A percentile compares a stretch with the other conserved stretches of the same genome.
phyloP scores from a whole-genome alignment of 1,140 invertebrate species.

The Drosophila biarmipes region DNA sequence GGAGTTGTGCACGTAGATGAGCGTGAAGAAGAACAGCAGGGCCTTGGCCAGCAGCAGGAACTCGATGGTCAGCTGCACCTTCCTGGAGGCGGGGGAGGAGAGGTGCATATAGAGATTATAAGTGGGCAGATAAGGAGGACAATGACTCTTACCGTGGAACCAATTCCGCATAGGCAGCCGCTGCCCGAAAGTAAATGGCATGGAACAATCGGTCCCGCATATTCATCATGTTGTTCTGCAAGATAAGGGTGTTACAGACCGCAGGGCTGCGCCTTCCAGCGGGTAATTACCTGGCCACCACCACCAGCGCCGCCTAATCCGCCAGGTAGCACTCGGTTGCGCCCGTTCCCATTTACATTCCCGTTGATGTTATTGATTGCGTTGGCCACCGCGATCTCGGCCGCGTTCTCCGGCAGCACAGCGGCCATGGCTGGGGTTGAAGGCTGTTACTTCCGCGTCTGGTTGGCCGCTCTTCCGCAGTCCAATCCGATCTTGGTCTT shows the following conservation, averaged over 20 bases:
- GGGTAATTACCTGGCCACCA: conserved; percentile 55
- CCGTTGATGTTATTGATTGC: conserved; percentile 75
- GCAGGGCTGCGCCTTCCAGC: not conserved
- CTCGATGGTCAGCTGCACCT: conserved; percentile 94
- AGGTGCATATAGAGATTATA: not conserved
- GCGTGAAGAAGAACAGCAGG: conserved; percentile 93
- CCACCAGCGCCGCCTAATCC: conserved; percentile 33
- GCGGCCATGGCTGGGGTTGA: conserved; percentile 42
- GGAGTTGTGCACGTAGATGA: conserved; percentile 97
- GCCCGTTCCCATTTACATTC: conserved; percentile 46
- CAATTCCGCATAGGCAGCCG: conserved; percentile 94
- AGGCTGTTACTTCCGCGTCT: conserved; percentile 39
- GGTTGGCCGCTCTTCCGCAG: conserved; percentile 36
- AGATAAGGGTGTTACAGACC: conserved; percentile 22
- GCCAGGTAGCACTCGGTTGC: conserved; percentile 55
- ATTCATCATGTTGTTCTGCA: conserved; percentile 91
- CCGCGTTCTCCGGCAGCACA: conserved; percentile 45
- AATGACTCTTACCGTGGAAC: conserved; percentile 87
- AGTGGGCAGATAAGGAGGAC: conserved; percentile 3
- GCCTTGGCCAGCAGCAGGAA: conserved; percentile 96
- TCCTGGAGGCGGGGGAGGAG: conserved; percentile 83
- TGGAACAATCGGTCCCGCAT: conserved; percentile 97
- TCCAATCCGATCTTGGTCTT: conserved; percentile 13
- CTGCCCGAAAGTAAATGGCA: conserved; percentile 96
- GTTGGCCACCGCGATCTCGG: conserved; percentile 69